Evolutionary conservation across 2,888 invertebrate genomes (phyloP), one percentile per base, ranked within the genome.

Genomic region (Sarcophaga caerulescens): DNA sequence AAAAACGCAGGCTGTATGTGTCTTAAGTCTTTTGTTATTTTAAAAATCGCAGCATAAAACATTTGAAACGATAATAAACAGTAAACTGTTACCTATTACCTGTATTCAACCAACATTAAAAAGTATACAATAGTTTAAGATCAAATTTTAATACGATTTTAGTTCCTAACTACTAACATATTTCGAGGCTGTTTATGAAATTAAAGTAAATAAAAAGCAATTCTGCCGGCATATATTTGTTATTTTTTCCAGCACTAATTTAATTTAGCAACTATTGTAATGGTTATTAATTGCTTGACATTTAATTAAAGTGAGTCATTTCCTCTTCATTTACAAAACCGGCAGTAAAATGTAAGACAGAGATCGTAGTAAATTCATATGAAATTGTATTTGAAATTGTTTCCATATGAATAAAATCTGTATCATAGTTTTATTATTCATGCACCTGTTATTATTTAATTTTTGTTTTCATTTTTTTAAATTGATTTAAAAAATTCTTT

Each of bases 261-360:
- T 66, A 35, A 45, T 59, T 81, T 23, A 62, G 19, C 11, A 69
- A 35, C 21, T 57, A 44, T 62, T 62, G n/a, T 60, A 66, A 35
- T 60, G 14, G 60, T 45, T 69, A 76, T 70, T 63, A 52, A 70
- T 21, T 63, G 62, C 4, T 45, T 57, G 17, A 11, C 23, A 63
- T 45, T 81, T 63, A 76, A 57, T 62, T 63, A 14, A 63, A 69
- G 25, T 76, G 35, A 69, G 63, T 70, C 76, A 76, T 76, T 63
- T 81, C 76, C 76, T 69, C 19, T 19, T 74, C 1, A 74, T 8
- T 35, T 35, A 35, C 6, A 35, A 35, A 6, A 35, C 35, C 1
- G 35, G 35, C 35, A 35, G 35, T 10, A 35, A 35, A 35, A 35
- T 35, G 2, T 35, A 35, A 8, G 35, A 35, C 1, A 35, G 35